Percentiles rank a stretch among this genome's conserved stretches.
These are phyloP conservation scores for Chrysomela aeneicollis DNA, from an alignment of 2,888 invertebrate genomes.

Conservation along the genomic window DNA sequence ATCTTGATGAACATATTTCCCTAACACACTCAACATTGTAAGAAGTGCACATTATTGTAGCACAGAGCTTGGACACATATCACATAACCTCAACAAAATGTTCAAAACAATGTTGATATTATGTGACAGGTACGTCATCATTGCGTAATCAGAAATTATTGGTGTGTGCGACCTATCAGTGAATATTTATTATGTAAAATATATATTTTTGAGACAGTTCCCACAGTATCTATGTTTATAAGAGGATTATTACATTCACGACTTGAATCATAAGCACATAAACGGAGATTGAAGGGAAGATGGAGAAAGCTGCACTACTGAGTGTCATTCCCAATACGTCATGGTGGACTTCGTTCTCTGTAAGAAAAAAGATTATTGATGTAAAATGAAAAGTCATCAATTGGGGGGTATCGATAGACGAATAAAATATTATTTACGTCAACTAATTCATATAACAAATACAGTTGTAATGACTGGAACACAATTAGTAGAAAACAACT, in stretches of 20 bases:
- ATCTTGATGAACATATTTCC: neutral
- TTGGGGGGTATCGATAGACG: too few relatives aligned
- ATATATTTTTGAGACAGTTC: conserved; percentile 37
- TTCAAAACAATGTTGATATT: neutral
- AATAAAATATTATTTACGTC: too few relatives aligned
- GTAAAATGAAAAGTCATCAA: neutral
- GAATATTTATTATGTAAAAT: conserved; percentile 46
- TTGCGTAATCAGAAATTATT: conserved; percentile 42
- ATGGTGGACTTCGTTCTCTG: conserved; percentile 35
- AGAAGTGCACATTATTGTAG: conserved; percentile 1
- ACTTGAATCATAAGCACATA: conserved; percentile 17
- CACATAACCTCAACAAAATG: neutral
- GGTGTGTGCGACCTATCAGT: conserved; percentile 58
- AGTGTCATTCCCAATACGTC: conserved; percentile 31
- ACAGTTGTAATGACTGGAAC: too few relatives aligned
- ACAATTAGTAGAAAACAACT: too few relatives aligned
- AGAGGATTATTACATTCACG: conserved; percentile 40
- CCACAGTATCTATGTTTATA: conserved; percentile 42
- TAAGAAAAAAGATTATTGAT: conserved; percentile 25
- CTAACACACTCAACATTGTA: neutral
- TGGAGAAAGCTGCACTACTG: conserved; percentile 14
- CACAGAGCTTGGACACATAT: neutral
- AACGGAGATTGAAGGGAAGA: conserved; percentile 3
- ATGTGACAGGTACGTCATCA: conserved; percentile 8
- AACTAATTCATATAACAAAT: too few relatives aligned